A percentile compares a stretch with the other conserved stretches of the same genome.
Conservation (phyloP, 2,888 invertebrate species). For the Bembecia ichneumoniformis region DNA sequence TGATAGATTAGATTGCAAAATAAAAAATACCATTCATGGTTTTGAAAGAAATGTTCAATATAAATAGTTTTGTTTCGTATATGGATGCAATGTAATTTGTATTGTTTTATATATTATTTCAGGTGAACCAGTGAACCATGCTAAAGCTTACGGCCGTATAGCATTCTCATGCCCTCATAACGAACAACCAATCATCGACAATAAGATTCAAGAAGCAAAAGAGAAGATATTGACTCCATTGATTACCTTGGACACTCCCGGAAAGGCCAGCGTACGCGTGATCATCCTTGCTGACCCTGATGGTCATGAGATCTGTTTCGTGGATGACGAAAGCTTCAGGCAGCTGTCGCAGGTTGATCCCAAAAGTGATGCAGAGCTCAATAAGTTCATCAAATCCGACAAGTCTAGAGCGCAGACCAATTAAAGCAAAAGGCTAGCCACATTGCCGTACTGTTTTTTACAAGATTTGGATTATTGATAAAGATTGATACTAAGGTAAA, state of each 20-base stretch:
- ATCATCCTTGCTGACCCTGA: slow-evolving; percentile 98
- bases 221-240: slow-evolving; percentile 89
- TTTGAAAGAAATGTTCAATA: not conserved
- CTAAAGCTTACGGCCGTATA: slow-evolving; percentile 93
- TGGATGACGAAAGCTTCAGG: slow-evolving; percentile 95
- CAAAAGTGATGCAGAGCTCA: slow-evolving; percentile 82
- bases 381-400: slow-evolving; percentile 81
- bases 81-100: not conserved
- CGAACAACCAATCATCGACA: slow-evolving; percentile 83
- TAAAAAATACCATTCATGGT: too few relatives aligned
- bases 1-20: too few relatives aligned
- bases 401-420: slow-evolving; percentile 57
- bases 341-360: slow-evolving; percentile 90
- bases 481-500: too few relatives aligned
- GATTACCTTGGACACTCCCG: slow-evolving; percentile 95
- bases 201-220: slow-evolving; percentile 78
- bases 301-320: slow-evolving; percentile 98
- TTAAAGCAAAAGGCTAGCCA: too few relatives aligned
- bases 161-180: slow-evolving; percentile 91
- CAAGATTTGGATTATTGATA: too few relatives aligned
- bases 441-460: too few relatives aligned
- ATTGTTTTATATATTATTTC: slow-evolving; percentile 13
- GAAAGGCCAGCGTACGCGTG: slow-evolving; percentile 96
- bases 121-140: slow-evolving; percentile 82
- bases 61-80: not conserved